Evolutionary conservation across 1,140 invertebrate species (phyloP), one percentile per base, ranked within the genome.

Genomic region (Euborellia annulipes): DNA sequence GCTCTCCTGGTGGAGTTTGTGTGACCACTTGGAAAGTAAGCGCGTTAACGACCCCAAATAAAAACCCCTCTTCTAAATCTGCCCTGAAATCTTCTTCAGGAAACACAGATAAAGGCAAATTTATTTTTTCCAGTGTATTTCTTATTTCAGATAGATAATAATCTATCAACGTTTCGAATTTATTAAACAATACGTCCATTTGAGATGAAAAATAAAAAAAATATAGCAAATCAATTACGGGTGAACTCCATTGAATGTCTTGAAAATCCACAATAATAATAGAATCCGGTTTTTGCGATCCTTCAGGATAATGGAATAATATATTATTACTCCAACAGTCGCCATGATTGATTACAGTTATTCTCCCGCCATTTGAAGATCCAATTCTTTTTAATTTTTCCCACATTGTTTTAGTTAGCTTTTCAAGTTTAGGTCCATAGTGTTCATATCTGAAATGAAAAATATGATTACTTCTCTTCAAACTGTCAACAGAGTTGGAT

Each of bases 191-290:
- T 0, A 70, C 56, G 0, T 60, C 50, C 3, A 57, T 54, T 3
- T 4, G 62, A 53, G 7, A 56, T 44, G 72, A 75, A 0, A 67
- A 68, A n/a, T 68, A 66, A 1, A 78, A 47, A 38, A 75, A 69
- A 42, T 77, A 78, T 0, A 70, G 52, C 4, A 79, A 43, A 53
- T 79, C 76, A 3, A 70, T 59, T 0, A 66, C 43, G 2, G 70
- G 59, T 16, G 67, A 75, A 6, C 62, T 57, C 37, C 69, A 46
- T 3, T 48, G 40, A 3, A 30, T 16, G 4, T 38, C 23, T 42
- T 56, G 55, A 41, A 56, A 54, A 27, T 1, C 1, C 11, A 41
- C 18, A 4, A 41, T 2, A 3, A 11, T 14, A 18, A 16, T 18
- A 4, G 19, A 18, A 11, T 9, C 39, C 19, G 20, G 16, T 14